Conservation (phyloP, 2,113 vertebrate genomes). For the Carlito syrichta region DNA sequence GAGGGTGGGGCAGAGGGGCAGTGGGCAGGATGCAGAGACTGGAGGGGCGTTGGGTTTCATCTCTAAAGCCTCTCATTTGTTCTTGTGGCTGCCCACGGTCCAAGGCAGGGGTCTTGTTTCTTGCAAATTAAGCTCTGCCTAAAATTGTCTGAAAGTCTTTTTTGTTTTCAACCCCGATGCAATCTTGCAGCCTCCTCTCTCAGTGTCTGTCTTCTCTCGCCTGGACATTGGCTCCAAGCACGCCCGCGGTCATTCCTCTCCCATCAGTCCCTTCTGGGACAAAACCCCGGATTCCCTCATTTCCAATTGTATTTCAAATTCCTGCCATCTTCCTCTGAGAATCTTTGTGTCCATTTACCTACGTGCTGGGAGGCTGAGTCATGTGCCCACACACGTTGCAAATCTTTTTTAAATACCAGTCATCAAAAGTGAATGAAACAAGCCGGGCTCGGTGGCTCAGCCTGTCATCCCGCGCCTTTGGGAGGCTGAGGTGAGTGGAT, state of each 20-base stretch:
- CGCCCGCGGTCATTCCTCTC: not conserved
- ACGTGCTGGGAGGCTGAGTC: not conserved
- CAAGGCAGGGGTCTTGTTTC: not conserved
- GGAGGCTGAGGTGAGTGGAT: no score
- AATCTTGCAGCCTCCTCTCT: not conserved
- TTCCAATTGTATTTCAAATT: not conserved
- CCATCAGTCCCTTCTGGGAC: not conserved
- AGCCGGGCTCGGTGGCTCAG: no score
- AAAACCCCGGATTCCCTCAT: not conserved
- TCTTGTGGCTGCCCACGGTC: not conserved
- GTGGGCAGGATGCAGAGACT: not conserved
- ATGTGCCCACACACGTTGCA: accelerated
- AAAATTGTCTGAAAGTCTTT: not conserved
- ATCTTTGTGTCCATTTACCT: not conserved
- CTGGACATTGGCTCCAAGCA: not conserved
- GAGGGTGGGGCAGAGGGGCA: no score
- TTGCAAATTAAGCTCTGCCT: not conserved
- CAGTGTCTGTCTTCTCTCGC: not conserved
- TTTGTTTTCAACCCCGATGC: not conserved
- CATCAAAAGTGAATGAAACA: not conserved
- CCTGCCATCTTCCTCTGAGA: not conserved
- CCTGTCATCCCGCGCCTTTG: no score
- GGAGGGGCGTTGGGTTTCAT: accelerated
- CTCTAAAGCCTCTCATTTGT: accelerated
- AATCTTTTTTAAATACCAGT: not conserved